Evolutionary conservation across 35 echinoderm and acorn worm species (phyloP).

Genomic region (Stichopus chloronotus): DNA sequence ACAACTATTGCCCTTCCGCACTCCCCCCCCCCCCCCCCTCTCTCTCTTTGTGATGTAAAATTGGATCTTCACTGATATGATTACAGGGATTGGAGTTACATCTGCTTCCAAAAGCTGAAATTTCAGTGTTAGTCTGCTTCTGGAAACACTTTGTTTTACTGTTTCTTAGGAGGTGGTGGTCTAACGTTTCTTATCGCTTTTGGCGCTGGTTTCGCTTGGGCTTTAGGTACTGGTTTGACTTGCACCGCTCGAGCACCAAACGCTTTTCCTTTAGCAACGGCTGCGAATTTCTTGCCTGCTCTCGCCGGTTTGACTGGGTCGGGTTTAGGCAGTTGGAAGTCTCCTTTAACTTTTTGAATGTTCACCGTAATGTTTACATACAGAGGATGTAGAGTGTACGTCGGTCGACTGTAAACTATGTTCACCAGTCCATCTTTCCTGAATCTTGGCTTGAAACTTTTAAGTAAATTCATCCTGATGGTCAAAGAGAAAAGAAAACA

Average conservation of each 20-base stretch:
- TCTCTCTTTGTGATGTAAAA: too few species aligned
- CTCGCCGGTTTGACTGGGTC: not conserved
- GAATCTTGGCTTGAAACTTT: conserved; percentile 62
- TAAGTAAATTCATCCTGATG: conserved; percentile 44
- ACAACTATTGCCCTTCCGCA: too few species aligned
- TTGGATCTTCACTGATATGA: too few species aligned
- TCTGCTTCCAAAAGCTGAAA: too few species aligned
- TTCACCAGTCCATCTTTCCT: conserved; percentile 61
- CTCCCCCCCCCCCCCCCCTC: too few species aligned
- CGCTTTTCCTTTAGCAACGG: not conserved
- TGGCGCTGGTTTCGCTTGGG: not conserved
- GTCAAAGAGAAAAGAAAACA: not conserved
- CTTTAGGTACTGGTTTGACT: not conserved
- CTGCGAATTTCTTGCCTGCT: conserved; percentile 12
- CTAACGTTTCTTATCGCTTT: not conserved
- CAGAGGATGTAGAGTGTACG: conserved; percentile 47
- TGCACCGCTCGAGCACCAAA: not conserved
- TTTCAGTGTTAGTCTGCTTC: too few species aligned
- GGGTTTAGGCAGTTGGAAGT: conserved; percentile 48
- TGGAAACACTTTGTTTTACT: too few species aligned
- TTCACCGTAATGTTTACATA: conserved; percentile 73
- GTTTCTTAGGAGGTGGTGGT: too few species aligned
- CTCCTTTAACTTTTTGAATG: conserved; percentile 56
- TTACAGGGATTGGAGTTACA: too few species aligned
- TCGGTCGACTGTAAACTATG: conserved; percentile 53